Evolutionary conservation across 2,888 invertebrate species (phyloP), one percentile per base, ranked within the genome.

Genomic region (Limulus polyphemus): DNA sequence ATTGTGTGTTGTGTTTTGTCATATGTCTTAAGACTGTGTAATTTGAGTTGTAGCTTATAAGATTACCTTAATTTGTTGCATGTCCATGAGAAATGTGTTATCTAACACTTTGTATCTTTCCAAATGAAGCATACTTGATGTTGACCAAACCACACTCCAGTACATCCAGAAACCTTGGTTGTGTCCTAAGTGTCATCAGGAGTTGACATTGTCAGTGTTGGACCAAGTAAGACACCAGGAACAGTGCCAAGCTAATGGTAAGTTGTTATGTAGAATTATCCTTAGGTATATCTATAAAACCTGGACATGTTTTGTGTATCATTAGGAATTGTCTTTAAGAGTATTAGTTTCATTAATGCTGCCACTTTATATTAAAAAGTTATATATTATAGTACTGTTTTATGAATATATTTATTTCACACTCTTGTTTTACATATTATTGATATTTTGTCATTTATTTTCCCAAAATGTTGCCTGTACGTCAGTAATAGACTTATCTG

Each of bases 211-310:
- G 7, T 81, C 83, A 13, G 82, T 86, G 4, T 78, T 90, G 59
- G 84, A 87, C 71, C 83, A 86, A 71, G 74, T 92, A 55, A 83
- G 86, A 70, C 94, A 94, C 74, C 83, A 83, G 70, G 77, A 78
- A 2, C 79, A 79, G 48, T 84, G 83, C 70, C 68, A 68, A 57
- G 62, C 62, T 46, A 59, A 60, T 52, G 56, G 49, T 47, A 52
- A 56, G 52, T 48, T 49, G 13, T n/a, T n/a, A 5, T 50, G 10
- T n/a, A 2, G 13, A 50, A 50, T n/a, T n/a, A 50, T 14, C 14
- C 14, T 50, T 0, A 1, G 14, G 13, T 13, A n/a, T 13, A 13
- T 50, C 13, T 50, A 50, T 5, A 13, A n/a, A n/a, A 14, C 50
- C 10, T 3, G 50, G 2, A n/a, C 14, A 50, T n/a, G 13, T 50